Evolutionary conservation across 1,140 invertebrate genomes (phyloP).

Genomic region (Diachasmimorpha longicaudata): DNA sequence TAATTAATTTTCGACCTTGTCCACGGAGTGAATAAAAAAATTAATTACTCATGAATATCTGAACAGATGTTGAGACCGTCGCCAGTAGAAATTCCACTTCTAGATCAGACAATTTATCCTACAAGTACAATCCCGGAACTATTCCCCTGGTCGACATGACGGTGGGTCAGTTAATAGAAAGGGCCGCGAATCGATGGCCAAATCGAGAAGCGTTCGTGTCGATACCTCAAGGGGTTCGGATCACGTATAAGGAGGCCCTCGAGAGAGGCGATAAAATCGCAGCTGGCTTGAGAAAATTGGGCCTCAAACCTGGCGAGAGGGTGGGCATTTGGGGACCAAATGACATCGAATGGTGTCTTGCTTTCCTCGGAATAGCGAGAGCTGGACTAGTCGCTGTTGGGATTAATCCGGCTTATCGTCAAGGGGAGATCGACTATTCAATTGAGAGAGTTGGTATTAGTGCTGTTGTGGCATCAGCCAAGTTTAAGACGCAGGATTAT

Average conservation of each 20-base stretch:
- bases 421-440: constrained; percentile 78
- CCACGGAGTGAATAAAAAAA: too few relatives aligned
- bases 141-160: constrained; percentile 68
- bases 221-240: constrained; percentile 65
- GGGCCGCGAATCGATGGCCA: constrained; percentile 64
- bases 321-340: constrained; percentile 92
- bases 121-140: constrained; percentile 61
- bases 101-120: constrained; percentile 38
- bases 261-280: constrained; percentile 78
- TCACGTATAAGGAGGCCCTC: constrained; percentile 71
- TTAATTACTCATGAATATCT: too few relatives aligned
- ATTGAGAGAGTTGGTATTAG: constrained; percentile 80
- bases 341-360: constrained; percentile 80
- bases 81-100: too few relatives aligned
- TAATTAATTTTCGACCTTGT: too few relatives aligned
- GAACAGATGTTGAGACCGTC: too few relatives aligned
- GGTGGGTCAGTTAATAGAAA: constrained; percentile 68
- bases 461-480: constrained; percentile 72
- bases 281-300: constrained; percentile 77
- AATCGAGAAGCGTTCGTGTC: constrained; percentile 69
- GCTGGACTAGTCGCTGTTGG: constrained; percentile 83
- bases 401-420: constrained; percentile 85
- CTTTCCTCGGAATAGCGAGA: constrained; percentile 78
- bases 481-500: constrained; percentile 75
- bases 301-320: constrained; percentile 80